Conservation (phyloP, 2,888 invertebrate species). For the Cheilosia urbana region DNA sequence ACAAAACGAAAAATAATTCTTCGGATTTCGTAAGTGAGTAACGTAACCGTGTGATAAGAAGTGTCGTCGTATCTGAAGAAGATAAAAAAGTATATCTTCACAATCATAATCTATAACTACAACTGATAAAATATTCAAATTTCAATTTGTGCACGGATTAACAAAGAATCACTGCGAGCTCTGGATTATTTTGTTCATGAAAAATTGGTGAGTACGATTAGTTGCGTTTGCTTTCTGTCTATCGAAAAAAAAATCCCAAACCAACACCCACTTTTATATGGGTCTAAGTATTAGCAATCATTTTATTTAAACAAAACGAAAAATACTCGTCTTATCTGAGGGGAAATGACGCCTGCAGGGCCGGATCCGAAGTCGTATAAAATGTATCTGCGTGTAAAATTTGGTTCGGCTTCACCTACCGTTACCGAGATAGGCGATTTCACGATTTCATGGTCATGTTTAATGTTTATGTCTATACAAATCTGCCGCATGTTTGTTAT, state of each 20-base stretch:
- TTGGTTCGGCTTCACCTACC: not conserved
- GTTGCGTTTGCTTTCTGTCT: not conserved
- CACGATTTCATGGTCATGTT: constrained; percentile 11
- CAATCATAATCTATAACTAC: no score
- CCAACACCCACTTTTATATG: not conserved
- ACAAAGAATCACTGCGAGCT: constrained; percentile 10
- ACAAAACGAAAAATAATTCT: not conserved
- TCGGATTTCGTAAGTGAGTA: constrained; percentile 35
- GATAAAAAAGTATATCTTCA: constrained; percentile 5
- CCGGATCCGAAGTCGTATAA: not conserved
- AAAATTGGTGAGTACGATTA: constrained; percentile 29
- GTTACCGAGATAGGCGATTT: constrained; percentile 4
- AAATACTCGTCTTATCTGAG: constrained; percentile 35
- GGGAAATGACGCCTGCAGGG: constrained; percentile 11
- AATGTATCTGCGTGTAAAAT: constrained; percentile 11
- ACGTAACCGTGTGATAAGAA: constrained; percentile 48
- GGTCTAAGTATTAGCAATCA: constrained; percentile 1
- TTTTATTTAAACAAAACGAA: constrained; percentile 41
- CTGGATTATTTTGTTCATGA: constrained; percentile 24
- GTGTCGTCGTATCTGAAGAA: constrained; percentile 9
- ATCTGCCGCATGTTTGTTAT: constrained; percentile 41
- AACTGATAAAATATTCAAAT: not conserved
- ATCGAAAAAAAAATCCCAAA: not conserved
- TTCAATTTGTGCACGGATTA: constrained; percentile 16
- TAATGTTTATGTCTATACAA: constrained; percentile 14